Percentiles rank a stretch among this genome's conserved stretches.
Evolutionary conservation across 2,888 invertebrate species (phyloP).

Genomic region (Watsonalla binaria): DNA sequence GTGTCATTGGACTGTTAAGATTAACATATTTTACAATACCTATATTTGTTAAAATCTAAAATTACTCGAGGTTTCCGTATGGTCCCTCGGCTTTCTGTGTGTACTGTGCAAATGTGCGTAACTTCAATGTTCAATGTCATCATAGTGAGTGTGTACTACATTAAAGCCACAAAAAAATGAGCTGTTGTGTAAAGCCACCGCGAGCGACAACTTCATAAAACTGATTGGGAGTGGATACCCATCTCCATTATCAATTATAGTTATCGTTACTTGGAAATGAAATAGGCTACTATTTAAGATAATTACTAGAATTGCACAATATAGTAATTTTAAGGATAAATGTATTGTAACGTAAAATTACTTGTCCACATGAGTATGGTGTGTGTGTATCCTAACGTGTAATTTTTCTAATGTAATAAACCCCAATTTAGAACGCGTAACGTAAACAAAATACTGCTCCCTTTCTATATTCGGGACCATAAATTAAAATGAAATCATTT

Average conservation of each 20-base stretch:
- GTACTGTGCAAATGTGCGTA: constrained; percentile 25
- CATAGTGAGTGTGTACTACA: constrained; percentile 34
- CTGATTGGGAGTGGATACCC: neutral
- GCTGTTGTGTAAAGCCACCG: constrained; percentile 22
- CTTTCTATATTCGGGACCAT: constrained; percentile 26
- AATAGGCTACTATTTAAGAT: constrained; percentile 27
- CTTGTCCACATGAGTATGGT: constrained; percentile 28
- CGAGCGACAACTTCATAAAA: constrained; percentile 21
- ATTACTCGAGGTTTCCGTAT: too few relatives aligned
- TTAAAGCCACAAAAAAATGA: constrained; percentile 37
- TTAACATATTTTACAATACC: too few relatives aligned
- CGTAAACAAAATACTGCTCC: constrained; percentile 11
- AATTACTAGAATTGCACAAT: constrained; percentile 36
- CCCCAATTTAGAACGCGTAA: constrained; percentile 1
- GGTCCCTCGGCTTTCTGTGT: constrained; percentile 16
- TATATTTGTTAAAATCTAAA: too few relatives aligned
- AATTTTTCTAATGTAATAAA: constrained; percentile 24
- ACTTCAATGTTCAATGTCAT: constrained; percentile 42
- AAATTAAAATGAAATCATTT: constrained; percentile 5
- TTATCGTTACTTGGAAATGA: constrained; percentile 23
- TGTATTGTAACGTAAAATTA: constrained; percentile 21
- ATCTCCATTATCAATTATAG: constrained; percentile 2
- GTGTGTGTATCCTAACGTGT: constrained; percentile 27
- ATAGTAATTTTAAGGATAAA: constrained; percentile 21
- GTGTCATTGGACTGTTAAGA: too few relatives aligned